These are phyloP conservation scores for Athene noctua DNA, from an alignment of 2,113 vertebrate genomes.

Conservation along the genomic window DNA sequence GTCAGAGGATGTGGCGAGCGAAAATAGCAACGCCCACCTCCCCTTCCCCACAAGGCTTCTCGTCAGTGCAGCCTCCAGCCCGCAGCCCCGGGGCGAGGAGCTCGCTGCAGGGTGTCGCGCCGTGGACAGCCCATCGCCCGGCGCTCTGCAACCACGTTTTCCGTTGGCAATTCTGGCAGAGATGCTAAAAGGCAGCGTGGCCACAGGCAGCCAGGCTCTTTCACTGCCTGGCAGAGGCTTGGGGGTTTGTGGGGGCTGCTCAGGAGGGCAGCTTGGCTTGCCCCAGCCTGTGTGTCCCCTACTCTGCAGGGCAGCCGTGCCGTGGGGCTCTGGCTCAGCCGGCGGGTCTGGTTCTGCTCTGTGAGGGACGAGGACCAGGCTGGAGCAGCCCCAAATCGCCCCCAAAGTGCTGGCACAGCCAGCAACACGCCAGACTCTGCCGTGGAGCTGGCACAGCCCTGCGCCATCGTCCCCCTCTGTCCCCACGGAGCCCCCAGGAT, in stretches of 20 bases:
- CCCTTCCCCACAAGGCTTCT: conserved; percentile 2
- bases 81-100: neutral
- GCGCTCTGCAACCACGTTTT: neutral
- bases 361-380: accelerated
- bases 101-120: neutral
- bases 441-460: neutral
- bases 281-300: neutral
- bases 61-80: neutral
- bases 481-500: neutral
- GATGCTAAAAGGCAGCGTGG: neutral
- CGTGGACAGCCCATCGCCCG: neutral
- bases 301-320: accelerated
- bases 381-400: neutral
- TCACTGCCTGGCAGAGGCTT: accelerated
- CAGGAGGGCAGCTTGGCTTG: neutral
- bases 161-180: accelerated
- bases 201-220: neutral
- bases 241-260: neutral
- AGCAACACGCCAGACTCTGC: neutral
- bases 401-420: accelerated
- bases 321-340: neutral
- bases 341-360: neutral
- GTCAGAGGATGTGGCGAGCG: conserved; percentile 80
- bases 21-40: conserved; percentile 64
- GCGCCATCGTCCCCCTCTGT: accelerated